Evolutionary conservation across 2,888 invertebrate species (phyloP).

Genomic region (Hypercompe scribonia): DNA sequence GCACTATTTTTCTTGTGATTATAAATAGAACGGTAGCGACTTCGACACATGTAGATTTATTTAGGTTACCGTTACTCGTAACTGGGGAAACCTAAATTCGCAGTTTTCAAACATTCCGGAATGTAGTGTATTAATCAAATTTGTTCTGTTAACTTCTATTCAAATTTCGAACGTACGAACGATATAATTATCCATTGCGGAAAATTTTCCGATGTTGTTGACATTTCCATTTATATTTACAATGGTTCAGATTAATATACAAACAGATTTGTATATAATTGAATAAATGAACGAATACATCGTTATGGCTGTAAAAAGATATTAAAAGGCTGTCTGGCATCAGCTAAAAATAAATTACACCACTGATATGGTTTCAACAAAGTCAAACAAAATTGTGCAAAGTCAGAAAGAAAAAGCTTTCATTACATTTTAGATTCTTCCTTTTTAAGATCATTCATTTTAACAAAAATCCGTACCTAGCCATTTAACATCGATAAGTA

Average conservation of each 20-base stretch:
- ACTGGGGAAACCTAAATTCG: constrained; percentile 62
- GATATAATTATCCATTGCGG: not conserved
- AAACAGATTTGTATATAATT: not conserved
- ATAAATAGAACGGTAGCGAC: constrained; percentile 67
- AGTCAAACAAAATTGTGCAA: not conserved
- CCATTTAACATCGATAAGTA: no score
- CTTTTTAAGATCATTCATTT: not conserved
- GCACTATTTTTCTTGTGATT: constrained; percentile 59
- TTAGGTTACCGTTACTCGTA: constrained; percentile 70
- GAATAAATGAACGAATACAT: not conserved
- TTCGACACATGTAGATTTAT: constrained; percentile 71
- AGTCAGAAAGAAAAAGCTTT: not conserved
- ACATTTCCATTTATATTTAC: not conserved
- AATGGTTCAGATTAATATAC: not conserved
- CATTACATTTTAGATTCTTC: not conserved
- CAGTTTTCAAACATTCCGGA: constrained; percentile 35
- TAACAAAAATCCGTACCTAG: not conserved
- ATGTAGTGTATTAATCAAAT: constrained; percentile 17
- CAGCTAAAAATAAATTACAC: not conserved
- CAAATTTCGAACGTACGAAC: not conserved
- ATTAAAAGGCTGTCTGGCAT: not conserved
- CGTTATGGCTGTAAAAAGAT: not conserved
- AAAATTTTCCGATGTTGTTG: not conserved
- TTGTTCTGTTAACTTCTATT: not conserved
- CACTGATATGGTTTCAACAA: not conserved